Base-by-base conservation (phyloP, 2,888 invertebrate genomes). In the Drosophila algonquin region DNA sequence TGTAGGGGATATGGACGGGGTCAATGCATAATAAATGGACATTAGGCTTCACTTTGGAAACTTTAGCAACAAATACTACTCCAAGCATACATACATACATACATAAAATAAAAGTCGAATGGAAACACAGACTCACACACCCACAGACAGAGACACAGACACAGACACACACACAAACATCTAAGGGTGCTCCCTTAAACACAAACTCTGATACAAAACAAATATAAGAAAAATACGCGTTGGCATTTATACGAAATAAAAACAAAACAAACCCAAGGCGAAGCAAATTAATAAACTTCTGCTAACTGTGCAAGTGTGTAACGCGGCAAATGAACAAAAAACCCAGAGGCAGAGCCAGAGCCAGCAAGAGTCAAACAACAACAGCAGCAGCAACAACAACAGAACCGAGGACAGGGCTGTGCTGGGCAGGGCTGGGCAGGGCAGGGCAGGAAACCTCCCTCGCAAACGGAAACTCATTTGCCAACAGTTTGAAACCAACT, bases 401-500 rank as follows among this genome's bases (percentile, higher is more conserved):
- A 35, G 55, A 14, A 48, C 10, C 45, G 21, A 45, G 45, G 12
- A 47, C 45, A 32, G 57, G 50, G 45, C 7, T 18, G 57, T 45
- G 44, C 16, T 3, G 27, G 46, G 24, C 27, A 30, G 10, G 32
- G 46, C 69, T 53, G 40, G 40, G 40, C 40, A 6, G 6, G 14
- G 40, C 14, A 7, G n/a, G 63, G 67, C 77, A 76, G 76, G 77
- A 77, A 75, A 57, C 77, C 61, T 72, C 71, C 72, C 75, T 71
- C 58, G 72, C 63, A 73, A 78, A 70, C 81, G 81, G 81, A 79
- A 83, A 80, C 77, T 78, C 75, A 84, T 84, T 85, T 84, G 85
- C 78, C 82, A 85, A 64, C 76, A 77, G 81, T 82, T 84, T 85
- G 70, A 84, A 73, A 81, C 72, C 63, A 64, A 75, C 81, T 75